Evolutionary conservation across 2,113 vertebrate genomes (phyloP).

Genomic region (Chiloscyllium plagiosum): DNA sequence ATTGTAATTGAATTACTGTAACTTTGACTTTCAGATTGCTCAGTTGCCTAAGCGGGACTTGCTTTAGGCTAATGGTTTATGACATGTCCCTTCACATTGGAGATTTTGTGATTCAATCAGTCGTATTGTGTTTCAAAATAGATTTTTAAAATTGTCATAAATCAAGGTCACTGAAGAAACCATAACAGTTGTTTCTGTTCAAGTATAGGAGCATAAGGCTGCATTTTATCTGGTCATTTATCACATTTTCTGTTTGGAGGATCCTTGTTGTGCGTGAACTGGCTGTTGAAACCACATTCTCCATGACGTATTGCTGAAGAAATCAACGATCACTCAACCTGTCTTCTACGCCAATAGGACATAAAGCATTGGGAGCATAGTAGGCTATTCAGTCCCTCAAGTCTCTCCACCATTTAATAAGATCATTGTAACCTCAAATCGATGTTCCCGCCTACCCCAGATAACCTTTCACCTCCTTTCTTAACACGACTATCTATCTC

Average conservation of each 20-base stretch:
- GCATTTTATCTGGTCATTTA: not conserved
- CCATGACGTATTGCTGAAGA: not conserved
- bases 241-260: not conserved
- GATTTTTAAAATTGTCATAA: not conserved
- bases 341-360: not conserved
- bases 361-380: not conserved
- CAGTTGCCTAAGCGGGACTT: not conserved
- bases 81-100: not conserved
- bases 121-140: not conserved
- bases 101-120: not conserved
- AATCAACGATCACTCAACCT: not conserved
- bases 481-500: too few relatives aligned
- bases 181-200: not conserved
- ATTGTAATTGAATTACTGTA: not conserved
- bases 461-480: too few relatives aligned
- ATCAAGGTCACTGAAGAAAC: not conserved
- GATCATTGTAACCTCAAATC: too few relatives aligned
- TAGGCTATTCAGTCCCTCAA: too few relatives aligned
- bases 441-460: too few relatives aligned
- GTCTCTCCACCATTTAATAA: too few relatives aligned
- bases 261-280: not conserved
- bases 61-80: slow-evolving; percentile 4
- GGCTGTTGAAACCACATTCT: not conserved
- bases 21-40: not conserved
- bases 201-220: not conserved